Conservation (phyloP, 2,888 invertebrate genomes). For the Lasioglossum villosulum region DNA sequence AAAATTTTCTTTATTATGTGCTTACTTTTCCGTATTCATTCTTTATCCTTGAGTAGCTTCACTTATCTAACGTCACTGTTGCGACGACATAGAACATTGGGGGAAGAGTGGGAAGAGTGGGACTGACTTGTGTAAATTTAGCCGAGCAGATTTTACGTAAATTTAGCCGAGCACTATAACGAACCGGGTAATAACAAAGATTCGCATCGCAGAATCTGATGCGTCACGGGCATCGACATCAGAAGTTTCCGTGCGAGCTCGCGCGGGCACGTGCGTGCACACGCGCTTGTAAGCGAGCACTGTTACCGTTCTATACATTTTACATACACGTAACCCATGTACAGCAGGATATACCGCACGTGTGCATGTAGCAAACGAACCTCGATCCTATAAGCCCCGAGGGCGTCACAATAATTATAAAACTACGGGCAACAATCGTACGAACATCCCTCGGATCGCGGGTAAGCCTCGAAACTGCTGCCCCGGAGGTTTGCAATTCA, state of each 20-base stretch:
- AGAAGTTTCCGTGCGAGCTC: background rate
- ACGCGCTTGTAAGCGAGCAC: constrained; percentile 19
- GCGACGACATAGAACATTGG: background rate
- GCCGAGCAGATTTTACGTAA: too few species aligned
- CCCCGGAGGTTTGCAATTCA: constrained; percentile 68
- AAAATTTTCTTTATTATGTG: too few species aligned
- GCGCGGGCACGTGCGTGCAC: background rate
- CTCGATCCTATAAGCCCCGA: constrained; percentile 74
- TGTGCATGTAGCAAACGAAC: constrained; percentile 55
- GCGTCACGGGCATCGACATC: constrained; percentile 29
- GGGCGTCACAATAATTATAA: constrained; percentile 81
- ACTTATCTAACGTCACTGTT: background rate
- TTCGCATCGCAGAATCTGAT: constrained; percentile 25
- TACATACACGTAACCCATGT: constrained; percentile 29
- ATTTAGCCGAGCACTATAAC: background rate
- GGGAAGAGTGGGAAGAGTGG: background rate
- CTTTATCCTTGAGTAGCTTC: background rate
- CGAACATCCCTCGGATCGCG: constrained; percentile 65
- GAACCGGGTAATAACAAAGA: constrained; percentile 1
- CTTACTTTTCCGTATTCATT: too few species aligned
- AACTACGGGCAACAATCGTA: constrained; percentile 74
- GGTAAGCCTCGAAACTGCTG: constrained; percentile 69
- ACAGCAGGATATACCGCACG: constrained; percentile 27
- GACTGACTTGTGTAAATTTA: too few species aligned
- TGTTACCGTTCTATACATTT: constrained; percentile 30